A percentile compares a stretch with the other conserved stretches of the same genome.
phyloP scores from a whole-genome alignment of 1,140 invertebrate genomes.

The Euura saliciscinereae region DNA sequence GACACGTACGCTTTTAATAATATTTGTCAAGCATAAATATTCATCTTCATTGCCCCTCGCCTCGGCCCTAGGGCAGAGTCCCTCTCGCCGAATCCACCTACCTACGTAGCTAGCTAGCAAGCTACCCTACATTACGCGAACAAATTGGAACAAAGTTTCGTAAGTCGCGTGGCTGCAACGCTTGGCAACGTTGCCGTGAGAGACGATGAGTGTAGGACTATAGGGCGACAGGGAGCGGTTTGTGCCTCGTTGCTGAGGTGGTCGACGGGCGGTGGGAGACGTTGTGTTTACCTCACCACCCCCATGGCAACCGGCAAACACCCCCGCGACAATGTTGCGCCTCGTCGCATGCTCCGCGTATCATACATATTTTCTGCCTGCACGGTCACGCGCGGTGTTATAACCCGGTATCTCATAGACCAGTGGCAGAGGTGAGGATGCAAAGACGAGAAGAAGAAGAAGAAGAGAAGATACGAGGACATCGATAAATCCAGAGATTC shows the following conservation, averaged over 20 bases:
- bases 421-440: too few species aligned
- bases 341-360: background rate
- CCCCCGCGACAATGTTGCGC: slow-evolving; percentile 8
- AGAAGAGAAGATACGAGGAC: too few species aligned
- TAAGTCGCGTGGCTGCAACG: background rate
- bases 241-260: background rate
- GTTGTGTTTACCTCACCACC: slow-evolving; percentile 11
- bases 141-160: slow-evolving; percentile 10
- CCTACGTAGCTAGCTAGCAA: background rate
- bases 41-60: slow-evolving; percentile 5
- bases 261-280: background rate
- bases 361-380: background rate
- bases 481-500: too few species aligned
- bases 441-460: too few species aligned
- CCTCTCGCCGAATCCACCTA: background rate
- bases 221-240: too few species aligned
- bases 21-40: slow-evolving; percentile 6
- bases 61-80: background rate
- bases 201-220: too few species aligned
- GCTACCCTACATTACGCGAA: background rate
- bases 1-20: background rate
- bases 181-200: background rate
- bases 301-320: slow-evolving; percentile 12
- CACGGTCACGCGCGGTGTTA: background rate
- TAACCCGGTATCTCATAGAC: background rate